phyloP scores from a whole-genome alignment of 2,888 invertebrate species.

The Thereva unica region DNA sequence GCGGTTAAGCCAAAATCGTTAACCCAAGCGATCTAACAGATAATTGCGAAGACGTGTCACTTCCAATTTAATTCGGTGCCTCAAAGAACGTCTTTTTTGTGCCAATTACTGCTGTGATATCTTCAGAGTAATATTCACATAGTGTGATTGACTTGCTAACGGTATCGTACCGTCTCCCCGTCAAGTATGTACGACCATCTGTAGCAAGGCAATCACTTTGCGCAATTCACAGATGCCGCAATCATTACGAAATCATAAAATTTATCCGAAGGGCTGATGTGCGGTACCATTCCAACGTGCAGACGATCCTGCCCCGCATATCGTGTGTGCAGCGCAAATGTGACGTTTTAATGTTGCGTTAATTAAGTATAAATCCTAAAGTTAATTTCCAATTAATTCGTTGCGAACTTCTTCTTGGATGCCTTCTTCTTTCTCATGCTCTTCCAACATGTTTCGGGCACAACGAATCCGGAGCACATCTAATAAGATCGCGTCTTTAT shows the following conservation, averaged over 20 bases:
- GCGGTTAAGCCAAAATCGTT: too few relatives aligned
- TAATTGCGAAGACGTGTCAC: constrained; percentile 40
- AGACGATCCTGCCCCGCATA: constrained; percentile 10
- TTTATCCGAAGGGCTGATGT: constrained; percentile 19
- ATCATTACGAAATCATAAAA: constrained; percentile 9
- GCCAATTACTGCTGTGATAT: constrained; percentile 26
- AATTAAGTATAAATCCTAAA: constrained; percentile 43
- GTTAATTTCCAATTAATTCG: constrained; percentile 43
- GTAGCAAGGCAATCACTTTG: too few relatives aligned
- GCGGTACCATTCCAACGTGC: not conserved
- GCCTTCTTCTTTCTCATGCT: not conserved
- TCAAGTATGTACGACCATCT: too few relatives aligned
- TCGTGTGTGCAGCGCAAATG: constrained; percentile 32
- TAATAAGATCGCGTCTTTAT: constrained; percentile 14
- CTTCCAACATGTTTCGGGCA: not conserved
- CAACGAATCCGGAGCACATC: not conserved
- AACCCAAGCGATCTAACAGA: constrained; percentile 35
- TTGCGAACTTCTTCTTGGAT: not conserved
- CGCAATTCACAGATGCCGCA: too few relatives aligned
- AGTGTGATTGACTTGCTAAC: too few relatives aligned
- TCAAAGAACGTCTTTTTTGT: constrained; percentile 27
- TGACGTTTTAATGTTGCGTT: constrained; percentile 41
- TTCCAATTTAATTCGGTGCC: constrained; percentile 40
- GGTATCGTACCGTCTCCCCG: too few relatives aligned
- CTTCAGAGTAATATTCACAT: constrained; percentile 9